Evolutionary conservation across 2,113 vertebrate species (phyloP), one percentile per base, ranked within the genome.

Genomic region (Syngnathus floridae): DNA sequence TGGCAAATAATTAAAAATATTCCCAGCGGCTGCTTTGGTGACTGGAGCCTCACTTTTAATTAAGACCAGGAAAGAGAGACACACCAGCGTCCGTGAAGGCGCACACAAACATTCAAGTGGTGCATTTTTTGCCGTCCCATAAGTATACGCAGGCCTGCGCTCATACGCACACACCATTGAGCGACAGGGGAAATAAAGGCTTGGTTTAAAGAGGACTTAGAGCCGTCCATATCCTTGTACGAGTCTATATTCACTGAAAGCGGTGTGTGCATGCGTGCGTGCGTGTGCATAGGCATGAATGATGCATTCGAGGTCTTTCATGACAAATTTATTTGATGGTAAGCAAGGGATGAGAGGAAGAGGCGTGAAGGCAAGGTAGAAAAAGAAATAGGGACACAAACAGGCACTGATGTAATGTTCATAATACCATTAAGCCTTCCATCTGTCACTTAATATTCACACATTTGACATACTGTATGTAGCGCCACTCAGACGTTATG

Each of bases 171-270:
- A 57, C 46, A 62, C 65, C 71, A 74, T 65, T 63, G 76, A 85
- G 79, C 84, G 82, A 83, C 88, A 82, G 59, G 86, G 88, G 88
- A 89, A 89, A 89, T 89, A 86, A 89, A 84, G 74, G 65, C 65
- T 82, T 55, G 66, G 78, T 89, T 88, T 86, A 84, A 86, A 87
- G 77, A 86, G 78, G 78, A 75, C 78, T 88, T 85, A 83, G 76
- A 77, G 76, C 71, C 59, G 40, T 72, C 78, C 71, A 78, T 78
- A 79, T 77, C 80, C 71, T 79, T 64, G 70, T 84, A 73, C 70
- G 62, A 73, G 79, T 73, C 73, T 82, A 72, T 82, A 76, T 76
- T 80, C 71, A 41, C 71, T 66, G 72, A 71, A 68, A 68, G 66
- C 35, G 56, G 62, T 56, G 64, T 41, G 64, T 41, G 10, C 52